These are phyloP conservation scores for Gari tellinella DNA, from an alignment of 2,888 invertebrate species.

Conservation along the genomic window DNA sequence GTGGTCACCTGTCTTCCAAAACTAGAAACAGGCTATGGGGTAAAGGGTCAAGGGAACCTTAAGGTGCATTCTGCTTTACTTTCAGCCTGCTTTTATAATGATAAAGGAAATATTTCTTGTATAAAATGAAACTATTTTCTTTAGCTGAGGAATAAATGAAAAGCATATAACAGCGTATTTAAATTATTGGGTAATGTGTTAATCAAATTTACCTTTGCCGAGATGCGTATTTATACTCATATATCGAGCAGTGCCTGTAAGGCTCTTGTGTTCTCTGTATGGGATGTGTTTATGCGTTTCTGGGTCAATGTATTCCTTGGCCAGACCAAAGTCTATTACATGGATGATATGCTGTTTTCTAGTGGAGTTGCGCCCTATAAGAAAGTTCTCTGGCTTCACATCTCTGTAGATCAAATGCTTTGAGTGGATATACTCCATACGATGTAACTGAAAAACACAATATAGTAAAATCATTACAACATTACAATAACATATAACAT, in stretches of 20 bases:
- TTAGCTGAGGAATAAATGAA: too few species aligned
- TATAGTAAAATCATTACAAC: background rate
- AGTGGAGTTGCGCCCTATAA: conserved; percentile 98
- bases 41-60: too few species aligned
- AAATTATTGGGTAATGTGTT: too few species aligned
- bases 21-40: too few species aligned
- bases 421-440: conserved; percentile 99
- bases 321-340: conserved; percentile 99
- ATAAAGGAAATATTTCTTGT: too few species aligned
- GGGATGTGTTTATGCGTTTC: conserved; percentile 98
- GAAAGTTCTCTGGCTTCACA: conserved; percentile 99
- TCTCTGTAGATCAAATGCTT: conserved; percentile 99
- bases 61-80: too few species aligned
- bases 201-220: conserved; percentile 91
- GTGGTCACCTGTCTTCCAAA: too few species aligned
- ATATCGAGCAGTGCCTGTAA: conserved; percentile 99
- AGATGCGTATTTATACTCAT: conserved; percentile 99
- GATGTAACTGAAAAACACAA: conserved; percentile 91
- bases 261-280: conserved; percentile 99
- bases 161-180: too few species aligned
- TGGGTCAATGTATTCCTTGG: conserved; percentile 99
- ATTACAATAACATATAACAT: conserved; percentile 1
- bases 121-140: too few species aligned
- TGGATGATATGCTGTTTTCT: conserved; percentile 99
- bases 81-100: too few species aligned